Conservation (phyloP, 1,140 invertebrate genomes). For the Chironomus tepperi region DNA sequence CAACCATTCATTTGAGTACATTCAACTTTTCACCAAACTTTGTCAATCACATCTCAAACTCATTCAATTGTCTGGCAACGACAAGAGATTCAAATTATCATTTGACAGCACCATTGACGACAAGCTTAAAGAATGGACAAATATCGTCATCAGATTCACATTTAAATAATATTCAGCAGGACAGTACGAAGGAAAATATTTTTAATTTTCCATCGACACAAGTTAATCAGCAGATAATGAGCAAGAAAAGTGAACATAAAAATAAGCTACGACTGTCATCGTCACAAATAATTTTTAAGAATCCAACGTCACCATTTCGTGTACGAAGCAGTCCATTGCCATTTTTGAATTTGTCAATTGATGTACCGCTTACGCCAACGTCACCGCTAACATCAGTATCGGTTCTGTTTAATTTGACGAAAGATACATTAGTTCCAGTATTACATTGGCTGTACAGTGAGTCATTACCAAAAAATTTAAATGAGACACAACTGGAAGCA, state of each 20-base stretch:
- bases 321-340: conserved; percentile 34
- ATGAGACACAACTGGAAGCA: conserved; percentile 46
- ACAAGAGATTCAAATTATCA: conserved; percentile 26
- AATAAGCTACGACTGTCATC: not conserved
- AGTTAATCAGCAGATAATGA: conserved; percentile 25
- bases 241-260: conserved; percentile 26
- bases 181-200: conserved; percentile 32
- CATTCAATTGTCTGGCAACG: conserved; percentile 34
- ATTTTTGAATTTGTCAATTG: conserved; percentile 33
- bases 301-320: conserved; percentile 35
- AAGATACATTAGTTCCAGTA: conserved; percentile 49
- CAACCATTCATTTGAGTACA: conserved; percentile 25
- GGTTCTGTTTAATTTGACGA: conserved; percentile 40
- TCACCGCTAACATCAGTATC: conserved; percentile 37
- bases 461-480: conserved; percentile 48
- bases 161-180: conserved; percentile 31
- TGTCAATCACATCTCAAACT: conserved; percentile 32
- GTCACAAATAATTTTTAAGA: conserved; percentile 30
- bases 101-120: not conserved
- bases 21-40: conserved; percentile 24
- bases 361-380: conserved; percentile 33
- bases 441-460: conserved; percentile 57
- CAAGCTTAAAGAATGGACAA: conserved; percentile 15
- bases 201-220: conserved; percentile 33
- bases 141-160: conserved; percentile 34